Percentiles rank a stretch among this genome's conserved stretches.
Conservation (phyloP, 2,797 vertebrate genomes). For the Macropus fuliginosus region DNA sequence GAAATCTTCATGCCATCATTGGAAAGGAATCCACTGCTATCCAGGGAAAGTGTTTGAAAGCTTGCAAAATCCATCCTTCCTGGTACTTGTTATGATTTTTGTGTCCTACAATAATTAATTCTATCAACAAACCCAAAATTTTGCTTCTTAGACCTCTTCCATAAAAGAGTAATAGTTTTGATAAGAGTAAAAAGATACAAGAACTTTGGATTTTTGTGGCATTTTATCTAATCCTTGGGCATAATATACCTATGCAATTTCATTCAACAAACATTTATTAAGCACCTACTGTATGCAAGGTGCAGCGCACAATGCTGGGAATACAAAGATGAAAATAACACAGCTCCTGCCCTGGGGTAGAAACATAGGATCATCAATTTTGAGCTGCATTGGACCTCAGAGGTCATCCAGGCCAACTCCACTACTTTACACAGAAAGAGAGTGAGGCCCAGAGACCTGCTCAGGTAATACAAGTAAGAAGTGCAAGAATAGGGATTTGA, state of each 20-base stretch:
- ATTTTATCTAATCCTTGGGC: neutral
- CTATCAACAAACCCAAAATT: neutral
- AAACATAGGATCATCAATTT: neutral
- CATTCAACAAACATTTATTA: neutral
- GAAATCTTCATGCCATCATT: slow-evolving; percentile 20
- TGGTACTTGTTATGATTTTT: slow-evolving; percentile 36
- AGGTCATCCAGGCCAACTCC: neutral
- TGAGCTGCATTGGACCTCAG: neutral
- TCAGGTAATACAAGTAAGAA: neutral
- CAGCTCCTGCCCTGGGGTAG: neutral
- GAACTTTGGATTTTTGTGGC: slow-evolving; percentile 7
- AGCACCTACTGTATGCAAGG: neutral
- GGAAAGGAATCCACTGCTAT: neutral
- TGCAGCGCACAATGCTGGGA: neutral
- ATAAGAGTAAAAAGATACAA: slow-evolving; percentile 36
- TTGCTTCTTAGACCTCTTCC: slow-evolving; percentile 3
- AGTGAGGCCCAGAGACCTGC: neutral
- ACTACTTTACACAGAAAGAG: neutral
- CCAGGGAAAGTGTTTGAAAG: slow-evolving; percentile 1
- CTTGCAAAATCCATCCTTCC: neutral
- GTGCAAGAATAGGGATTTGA: neutral
- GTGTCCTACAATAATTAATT: slow-evolving; percentile 30
- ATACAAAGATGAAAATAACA: neutral
- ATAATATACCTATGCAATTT: neutral
- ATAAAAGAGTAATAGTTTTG: slow-evolving; percentile 3